These are phyloP conservation scores for Oenanthe oenanthe DNA, from an alignment of 2,113 vertebrate genomes.

Conservation along the genomic window DNA sequence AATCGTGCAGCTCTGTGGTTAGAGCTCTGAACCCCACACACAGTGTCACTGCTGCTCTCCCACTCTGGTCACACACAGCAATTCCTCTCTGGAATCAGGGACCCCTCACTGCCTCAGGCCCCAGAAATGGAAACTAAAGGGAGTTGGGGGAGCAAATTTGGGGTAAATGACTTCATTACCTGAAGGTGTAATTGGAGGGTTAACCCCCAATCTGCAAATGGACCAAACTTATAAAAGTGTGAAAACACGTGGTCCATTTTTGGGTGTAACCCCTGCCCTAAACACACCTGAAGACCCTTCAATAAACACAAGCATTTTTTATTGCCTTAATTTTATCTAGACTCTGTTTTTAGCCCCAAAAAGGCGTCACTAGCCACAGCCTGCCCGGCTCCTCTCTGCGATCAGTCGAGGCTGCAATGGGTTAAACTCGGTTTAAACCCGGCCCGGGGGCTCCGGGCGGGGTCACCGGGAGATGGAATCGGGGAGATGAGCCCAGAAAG, in stretches of 20 bases:
- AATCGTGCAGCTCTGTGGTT: too few species aligned
- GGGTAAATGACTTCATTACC: neutral
- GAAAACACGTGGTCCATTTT: neutral
- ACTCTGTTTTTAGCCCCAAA: neutral
- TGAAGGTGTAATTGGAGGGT: neutral
- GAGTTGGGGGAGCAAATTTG: neutral
- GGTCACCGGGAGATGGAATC: constrained; percentile 38
- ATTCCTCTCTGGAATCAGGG: neutral
- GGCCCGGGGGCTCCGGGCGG: neutral
- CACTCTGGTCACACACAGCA: neutral
- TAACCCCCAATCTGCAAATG: neutral
- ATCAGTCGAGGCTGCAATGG: constrained; percentile 79
- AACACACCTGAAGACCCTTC: neutral
- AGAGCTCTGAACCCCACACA: neutral
- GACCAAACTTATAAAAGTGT: neutral
- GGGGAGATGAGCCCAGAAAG: neutral
- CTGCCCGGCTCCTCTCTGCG: neutral
- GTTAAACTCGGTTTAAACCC: constrained; percentile 84
- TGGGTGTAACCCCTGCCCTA: neutral
- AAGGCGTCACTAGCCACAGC: neutral
- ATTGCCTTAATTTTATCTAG: neutral
- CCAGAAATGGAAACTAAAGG: neutral
- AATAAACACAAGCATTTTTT: rapidly evolving
- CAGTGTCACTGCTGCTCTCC: neutral
- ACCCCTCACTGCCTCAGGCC: neutral